Conservation (phyloP, 2,797 vertebrate species). For the Cottoperca gobio region DNA sequence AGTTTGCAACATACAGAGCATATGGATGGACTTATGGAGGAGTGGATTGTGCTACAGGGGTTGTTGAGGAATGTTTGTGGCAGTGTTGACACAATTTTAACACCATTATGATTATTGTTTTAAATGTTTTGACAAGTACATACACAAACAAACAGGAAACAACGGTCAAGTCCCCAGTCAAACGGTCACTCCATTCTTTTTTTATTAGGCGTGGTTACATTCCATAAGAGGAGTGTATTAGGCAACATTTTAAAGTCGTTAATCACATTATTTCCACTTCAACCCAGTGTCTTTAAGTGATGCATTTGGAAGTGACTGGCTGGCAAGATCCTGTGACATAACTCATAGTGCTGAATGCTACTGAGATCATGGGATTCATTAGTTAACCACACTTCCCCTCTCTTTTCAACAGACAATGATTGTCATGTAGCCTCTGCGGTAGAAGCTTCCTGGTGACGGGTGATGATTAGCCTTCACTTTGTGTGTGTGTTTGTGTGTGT, state of each 20-base stretch:
- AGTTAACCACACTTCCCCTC: slow-evolving; percentile 15
- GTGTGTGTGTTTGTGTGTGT: not conserved
- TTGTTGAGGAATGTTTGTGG: not conserved
- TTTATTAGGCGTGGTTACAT: not conserved
- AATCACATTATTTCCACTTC: slow-evolving; percentile 21
- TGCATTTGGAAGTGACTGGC: slow-evolving; percentile 31
- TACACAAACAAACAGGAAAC: not conserved
- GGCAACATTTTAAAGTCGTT: slow-evolving; percentile 14
- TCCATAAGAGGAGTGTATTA: not conserved
- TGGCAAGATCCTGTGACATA: slow-evolving; percentile 19
- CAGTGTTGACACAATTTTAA: not conserved
- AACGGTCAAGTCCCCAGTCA: not conserved
- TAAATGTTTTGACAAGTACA: not conserved
- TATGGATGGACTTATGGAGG: slow-evolving; percentile 14
- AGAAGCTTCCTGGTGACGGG: slow-evolving; percentile 33
- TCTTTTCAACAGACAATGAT: slow-evolving; percentile 44
- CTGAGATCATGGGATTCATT: slow-evolving; percentile 53
- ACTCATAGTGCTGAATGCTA: slow-evolving; percentile 25
- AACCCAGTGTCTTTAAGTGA: slow-evolving; percentile 10
- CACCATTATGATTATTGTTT: not conserved
- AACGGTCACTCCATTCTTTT: not conserved
- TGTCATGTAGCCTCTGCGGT: slow-evolving; percentile 39
- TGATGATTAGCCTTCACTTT: slow-evolving; percentile 46
- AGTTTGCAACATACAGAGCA: not conserved
- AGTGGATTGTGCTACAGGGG: not conserved